phyloP scores from a whole-genome alignment of 2,888 invertebrate genomes.

The Ptilodon capucinus region DNA sequence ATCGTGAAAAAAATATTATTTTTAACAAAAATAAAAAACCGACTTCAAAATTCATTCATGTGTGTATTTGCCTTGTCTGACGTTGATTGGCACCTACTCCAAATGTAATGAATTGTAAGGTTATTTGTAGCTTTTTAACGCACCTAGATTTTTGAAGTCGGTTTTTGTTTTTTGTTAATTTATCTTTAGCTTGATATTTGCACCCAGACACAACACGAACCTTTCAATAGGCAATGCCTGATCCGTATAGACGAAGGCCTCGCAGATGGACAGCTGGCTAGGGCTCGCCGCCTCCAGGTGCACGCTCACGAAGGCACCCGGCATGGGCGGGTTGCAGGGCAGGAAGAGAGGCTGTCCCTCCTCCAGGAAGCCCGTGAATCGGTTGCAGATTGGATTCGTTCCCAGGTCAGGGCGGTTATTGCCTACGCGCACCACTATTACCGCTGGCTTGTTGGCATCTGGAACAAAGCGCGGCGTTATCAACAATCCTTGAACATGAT shows the following conservation, averaged over 20 bases:
- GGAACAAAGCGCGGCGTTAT: conserved; percentile 18
- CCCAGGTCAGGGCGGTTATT: conserved; percentile 96
- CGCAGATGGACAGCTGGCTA: conserved; percentile 93
- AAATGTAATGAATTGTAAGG: no score
- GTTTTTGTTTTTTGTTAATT: no score
- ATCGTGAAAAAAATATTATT: no score
- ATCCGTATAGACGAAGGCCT: conserved; percentile 97
- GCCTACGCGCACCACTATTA: conserved; percentile 94
- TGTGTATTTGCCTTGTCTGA: no score
- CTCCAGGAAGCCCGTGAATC: conserved; percentile 92
- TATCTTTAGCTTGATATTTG: no score
- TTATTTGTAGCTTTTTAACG: no score
- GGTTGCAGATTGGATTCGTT: conserved; percentile 95
- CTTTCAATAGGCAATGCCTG: conserved; percentile 94
- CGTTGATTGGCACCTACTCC: no score
- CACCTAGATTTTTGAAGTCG: no score
- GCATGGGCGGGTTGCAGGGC: conserved; percentile 97
- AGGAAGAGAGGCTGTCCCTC: conserved; percentile 95
- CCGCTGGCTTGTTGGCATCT: conserved; percentile 91
- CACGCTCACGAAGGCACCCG: conserved; percentile 96
- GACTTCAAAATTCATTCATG: no score
- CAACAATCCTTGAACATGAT: no score
- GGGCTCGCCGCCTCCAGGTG: conserved; percentile 90
- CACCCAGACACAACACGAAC: no score
- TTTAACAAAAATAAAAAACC: no score